These are phyloP conservation scores for Perodicticus potto DNA, from an alignment of 2,797 vertebrate species.

Conservation along the genomic window DNA sequence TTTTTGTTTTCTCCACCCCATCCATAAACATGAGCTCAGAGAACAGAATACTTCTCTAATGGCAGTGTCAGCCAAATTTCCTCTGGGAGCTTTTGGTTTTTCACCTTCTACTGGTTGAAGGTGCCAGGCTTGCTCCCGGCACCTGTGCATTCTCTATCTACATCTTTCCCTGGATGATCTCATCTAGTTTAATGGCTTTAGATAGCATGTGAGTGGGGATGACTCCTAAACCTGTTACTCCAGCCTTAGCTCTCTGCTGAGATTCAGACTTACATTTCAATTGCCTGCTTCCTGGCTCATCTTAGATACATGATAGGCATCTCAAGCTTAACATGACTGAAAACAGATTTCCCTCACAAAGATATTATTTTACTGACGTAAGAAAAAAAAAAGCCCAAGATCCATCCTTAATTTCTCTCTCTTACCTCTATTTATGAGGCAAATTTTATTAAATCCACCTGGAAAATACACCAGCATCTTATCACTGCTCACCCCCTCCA, in stretches of 20 bases:
- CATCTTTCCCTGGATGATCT: conserved; percentile 56
- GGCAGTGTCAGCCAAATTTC: background rate
- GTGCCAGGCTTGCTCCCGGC: background rate
- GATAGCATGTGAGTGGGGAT: conserved; percentile 36
- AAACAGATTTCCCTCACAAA: background rate
- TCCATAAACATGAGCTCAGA: background rate
- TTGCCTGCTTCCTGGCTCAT: conserved; percentile 47
- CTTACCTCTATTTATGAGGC: background rate
- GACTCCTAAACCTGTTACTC: conserved; percentile 70
- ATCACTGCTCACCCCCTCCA: no score
- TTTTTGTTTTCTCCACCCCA: background rate
- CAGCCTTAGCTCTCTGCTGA: conserved; percentile 18
- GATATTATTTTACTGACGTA: background rate
- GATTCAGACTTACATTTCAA: conserved; percentile 47
- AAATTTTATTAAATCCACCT: background rate
- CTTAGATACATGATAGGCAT: conserved; percentile 25
- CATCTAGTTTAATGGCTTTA: conserved; percentile 70
- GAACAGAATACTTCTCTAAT: background rate
- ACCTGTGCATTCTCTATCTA: background rate
- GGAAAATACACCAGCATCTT: background rate
- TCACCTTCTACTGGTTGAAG: background rate
- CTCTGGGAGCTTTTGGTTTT: background rate
- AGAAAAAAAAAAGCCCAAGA: background rate
- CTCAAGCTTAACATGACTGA: background rate
- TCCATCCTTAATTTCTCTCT: background rate